phyloP scores from a whole-genome alignment of 2,888 invertebrate genomes.

The Eledone cirrhosa region DNA sequence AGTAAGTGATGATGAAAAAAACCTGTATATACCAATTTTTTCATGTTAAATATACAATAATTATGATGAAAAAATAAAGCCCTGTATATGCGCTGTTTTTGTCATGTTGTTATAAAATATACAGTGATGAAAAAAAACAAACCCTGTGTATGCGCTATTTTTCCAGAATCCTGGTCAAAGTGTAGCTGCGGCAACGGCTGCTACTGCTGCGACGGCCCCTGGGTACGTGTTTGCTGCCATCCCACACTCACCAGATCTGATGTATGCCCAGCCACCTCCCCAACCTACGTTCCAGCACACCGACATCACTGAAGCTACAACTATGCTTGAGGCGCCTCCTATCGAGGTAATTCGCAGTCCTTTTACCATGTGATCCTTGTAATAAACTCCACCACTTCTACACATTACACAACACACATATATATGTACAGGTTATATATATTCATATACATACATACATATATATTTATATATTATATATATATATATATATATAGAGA shows the following conservation, averaged over 20 bases:
- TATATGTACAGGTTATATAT: too few relatives aligned
- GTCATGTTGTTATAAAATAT: too few relatives aligned
- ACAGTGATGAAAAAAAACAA: too few relatives aligned
- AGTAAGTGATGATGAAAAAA: too few relatives aligned
- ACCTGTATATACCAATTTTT: too few relatives aligned
- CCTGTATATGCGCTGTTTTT: too few relatives aligned
- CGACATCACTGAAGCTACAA: slow-evolving; percentile 45
- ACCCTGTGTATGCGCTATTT: slow-evolving; percentile 16
- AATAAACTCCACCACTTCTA: neutral
- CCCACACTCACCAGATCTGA: slow-evolving; percentile 57
- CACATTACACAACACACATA: too few relatives aligned
- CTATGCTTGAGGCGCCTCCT: slow-evolving; percentile 47
- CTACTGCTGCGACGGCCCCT: slow-evolving; percentile 51
- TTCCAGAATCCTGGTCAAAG: slow-evolving; percentile 56
- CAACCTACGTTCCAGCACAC: slow-evolving; percentile 51
- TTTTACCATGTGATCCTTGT: slow-evolving; percentile 33
- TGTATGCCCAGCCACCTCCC: slow-evolving; percentile 59
- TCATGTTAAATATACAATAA: too few relatives aligned
- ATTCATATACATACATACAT: too few relatives aligned
- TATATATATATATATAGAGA: too few relatives aligned
- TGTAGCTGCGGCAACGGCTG: slow-evolving; percentile 49
- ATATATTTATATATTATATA: too few relatives aligned
- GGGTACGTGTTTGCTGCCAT: slow-evolving; percentile 52
- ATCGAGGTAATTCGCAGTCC: slow-evolving; percentile 47
- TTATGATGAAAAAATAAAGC: too few relatives aligned